Conservation (phyloP, 2,888 invertebrate species). For the Oxycera nigricornis region DNA sequence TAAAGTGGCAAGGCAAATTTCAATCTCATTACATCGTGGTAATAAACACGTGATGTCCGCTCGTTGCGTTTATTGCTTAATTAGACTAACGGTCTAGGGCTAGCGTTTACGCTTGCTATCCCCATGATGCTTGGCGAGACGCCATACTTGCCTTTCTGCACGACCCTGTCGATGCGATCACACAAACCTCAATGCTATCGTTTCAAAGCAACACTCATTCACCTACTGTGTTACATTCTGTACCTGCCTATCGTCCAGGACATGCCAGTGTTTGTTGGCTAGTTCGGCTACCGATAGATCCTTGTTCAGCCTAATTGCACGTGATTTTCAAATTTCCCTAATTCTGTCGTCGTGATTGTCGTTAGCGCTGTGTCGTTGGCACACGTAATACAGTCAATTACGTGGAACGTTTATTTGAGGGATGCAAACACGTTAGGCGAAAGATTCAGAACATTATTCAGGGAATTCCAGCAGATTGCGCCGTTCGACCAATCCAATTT, state of each 20-base stretch:
- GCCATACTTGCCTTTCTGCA: neutral
- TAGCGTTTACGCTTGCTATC: neutral
- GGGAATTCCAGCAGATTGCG: too few relatives aligned
- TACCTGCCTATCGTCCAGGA: neutral
- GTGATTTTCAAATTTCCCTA: constrained; percentile 24
- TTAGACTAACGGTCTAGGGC: constrained; percentile 33
- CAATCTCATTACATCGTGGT: constrained; percentile 41
- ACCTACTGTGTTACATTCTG: neutral
- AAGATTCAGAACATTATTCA: neutral
- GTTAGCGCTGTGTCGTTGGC: neutral
- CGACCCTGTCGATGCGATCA: neutral
- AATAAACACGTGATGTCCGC: constrained; percentile 44
- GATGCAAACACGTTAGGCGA: constrained; percentile 4
- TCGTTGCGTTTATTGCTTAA: constrained; percentile 46
- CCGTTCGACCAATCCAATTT: too few relatives aligned
- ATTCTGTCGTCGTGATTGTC: constrained; percentile 17
- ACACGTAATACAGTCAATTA: constrained; percentile 7
- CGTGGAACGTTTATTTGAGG: neutral
- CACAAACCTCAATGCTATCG: neutral
- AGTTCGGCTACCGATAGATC: neutral
- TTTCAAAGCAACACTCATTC: neutral
- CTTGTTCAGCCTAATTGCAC: constrained; percentile 35
- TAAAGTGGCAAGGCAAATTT: constrained; percentile 36
- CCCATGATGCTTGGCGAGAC: neutral
- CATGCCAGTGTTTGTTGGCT: neutral